Evolutionary conservation across 2,113 vertebrate genomes (phyloP).

Genomic region (Oenanthe oenanthe): DNA sequence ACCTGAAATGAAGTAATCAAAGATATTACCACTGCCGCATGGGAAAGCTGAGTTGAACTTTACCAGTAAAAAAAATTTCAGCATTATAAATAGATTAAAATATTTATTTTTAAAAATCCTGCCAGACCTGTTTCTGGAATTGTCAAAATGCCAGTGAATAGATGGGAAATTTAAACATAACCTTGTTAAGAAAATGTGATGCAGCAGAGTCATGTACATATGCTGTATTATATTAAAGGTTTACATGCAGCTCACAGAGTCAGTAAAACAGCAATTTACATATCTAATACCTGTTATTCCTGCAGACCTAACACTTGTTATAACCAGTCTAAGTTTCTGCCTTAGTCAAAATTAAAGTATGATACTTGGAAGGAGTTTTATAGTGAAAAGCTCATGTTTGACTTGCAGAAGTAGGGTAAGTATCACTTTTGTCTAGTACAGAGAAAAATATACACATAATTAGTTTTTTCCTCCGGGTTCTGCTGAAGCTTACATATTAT

Average conservation of each 20-base stretch:
- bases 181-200: neutral
- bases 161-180: neutral
- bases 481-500: neutral
- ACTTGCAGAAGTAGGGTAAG: neutral
- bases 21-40: neutral
- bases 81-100: neutral
- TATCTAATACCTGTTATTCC: neutral
- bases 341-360: neutral
- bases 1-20: neutral
- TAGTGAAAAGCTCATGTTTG: neutral
- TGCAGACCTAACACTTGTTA: neutral
- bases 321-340: neutral
- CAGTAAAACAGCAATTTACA: neutral
- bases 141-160: neutral
- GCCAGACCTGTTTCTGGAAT: neutral
- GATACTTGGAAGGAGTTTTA: neutral
- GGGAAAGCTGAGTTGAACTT: neutral
- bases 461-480: neutral
- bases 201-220: neutral
- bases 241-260: neutral
- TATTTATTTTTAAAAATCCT: neutral
- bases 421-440: neutral
- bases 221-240: neutral
- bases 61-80: neutral
- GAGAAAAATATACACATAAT: neutral